Evolutionary conservation across 2,113 vertebrate species (phyloP).

Genomic region (Gymnocephalus cernua): DNA sequence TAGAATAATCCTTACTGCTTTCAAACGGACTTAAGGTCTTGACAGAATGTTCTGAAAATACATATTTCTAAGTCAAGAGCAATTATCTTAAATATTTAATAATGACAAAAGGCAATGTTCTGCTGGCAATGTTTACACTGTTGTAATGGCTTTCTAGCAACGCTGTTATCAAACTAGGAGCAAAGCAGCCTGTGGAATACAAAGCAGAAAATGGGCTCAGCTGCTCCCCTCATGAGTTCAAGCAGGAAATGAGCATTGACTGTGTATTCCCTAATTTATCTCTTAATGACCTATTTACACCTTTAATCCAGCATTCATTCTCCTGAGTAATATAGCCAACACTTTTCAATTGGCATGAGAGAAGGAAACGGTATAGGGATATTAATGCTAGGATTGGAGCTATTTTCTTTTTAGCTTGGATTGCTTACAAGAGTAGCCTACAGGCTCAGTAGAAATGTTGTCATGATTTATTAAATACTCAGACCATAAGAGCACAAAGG

Average conservation of each 20-base stretch:
- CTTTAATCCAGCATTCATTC: constrained; percentile 64
- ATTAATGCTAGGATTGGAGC: constrained; percentile 33
- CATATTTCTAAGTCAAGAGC: constrained; percentile 57
- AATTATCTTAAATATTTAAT: constrained; percentile 65
- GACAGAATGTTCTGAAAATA: constrained; percentile 50
- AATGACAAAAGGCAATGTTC: constrained; percentile 53
- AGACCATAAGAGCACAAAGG: constrained; percentile 7
- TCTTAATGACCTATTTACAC: constrained; percentile 76
- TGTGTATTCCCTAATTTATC: constrained; percentile 58
- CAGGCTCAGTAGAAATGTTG: constrained; percentile 34
- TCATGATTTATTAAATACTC: constrained; percentile 54
- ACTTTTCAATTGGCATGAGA: constrained; percentile 30
- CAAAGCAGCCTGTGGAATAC: constrained; percentile 45
- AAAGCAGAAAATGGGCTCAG: constrained; percentile 34
- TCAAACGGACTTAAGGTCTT: constrained; percentile 34
- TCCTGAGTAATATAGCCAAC: constrained; percentile 20
- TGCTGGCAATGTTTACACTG: constrained; percentile 47
- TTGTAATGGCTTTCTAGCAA: constrained; percentile 60
- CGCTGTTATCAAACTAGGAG: constrained; percentile 43
- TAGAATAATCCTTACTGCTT: constrained; percentile 36
- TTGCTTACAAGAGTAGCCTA: constrained; percentile 31
- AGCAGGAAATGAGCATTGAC: constrained; percentile 56
- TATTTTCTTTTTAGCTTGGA: constrained; percentile 1
- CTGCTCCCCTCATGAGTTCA: constrained; percentile 41
- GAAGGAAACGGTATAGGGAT: constrained; percentile 20